Evolutionary conservation across 1,140 invertebrate species (phyloP).

Genomic region (Harpegnathos saltator): DNA sequence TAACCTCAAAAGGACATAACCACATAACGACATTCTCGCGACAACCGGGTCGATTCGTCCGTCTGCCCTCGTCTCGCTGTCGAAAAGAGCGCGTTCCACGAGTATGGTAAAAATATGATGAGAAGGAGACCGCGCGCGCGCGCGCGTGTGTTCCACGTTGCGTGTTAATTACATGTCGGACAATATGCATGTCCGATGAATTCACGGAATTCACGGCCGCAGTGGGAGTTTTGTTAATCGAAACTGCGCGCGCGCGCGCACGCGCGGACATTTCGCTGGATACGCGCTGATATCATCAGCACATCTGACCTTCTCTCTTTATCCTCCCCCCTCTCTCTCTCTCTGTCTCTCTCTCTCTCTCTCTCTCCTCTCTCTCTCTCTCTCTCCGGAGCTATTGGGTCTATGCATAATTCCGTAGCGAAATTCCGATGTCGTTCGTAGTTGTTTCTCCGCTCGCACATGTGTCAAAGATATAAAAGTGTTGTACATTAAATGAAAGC

Average conservation of each 20-base stretch:
- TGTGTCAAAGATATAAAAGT: no score
- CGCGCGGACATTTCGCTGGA: background rate
- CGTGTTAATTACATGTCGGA: background rate
- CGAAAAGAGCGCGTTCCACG: background rate
- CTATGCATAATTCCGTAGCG: no score
- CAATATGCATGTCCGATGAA: background rate
- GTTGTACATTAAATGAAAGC: no score
- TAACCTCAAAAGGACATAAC: no score
- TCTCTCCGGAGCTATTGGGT: no score
- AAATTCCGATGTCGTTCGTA: no score
- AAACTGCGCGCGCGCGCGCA: no score
- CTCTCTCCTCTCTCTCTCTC: no score
- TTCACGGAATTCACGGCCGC: background rate
- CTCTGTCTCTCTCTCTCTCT: no score
- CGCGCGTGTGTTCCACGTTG: background rate
- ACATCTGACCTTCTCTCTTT: background rate
- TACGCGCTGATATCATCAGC: slow-evolving; percentile 1
- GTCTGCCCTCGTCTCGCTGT: background rate
- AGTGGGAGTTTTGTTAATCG: background rate
- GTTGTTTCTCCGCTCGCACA: no score
- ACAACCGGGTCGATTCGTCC: background rate
- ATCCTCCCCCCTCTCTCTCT: no score
- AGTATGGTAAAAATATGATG: background rate
- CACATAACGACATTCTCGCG: no score
- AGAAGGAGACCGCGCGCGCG: background rate